A percentile compares a stretch with the other conserved stretches of the same genome.
phyloP scores from a whole-genome alignment of 2,113 vertebrate species.

The Edolisoma coerulescens region DNA sequence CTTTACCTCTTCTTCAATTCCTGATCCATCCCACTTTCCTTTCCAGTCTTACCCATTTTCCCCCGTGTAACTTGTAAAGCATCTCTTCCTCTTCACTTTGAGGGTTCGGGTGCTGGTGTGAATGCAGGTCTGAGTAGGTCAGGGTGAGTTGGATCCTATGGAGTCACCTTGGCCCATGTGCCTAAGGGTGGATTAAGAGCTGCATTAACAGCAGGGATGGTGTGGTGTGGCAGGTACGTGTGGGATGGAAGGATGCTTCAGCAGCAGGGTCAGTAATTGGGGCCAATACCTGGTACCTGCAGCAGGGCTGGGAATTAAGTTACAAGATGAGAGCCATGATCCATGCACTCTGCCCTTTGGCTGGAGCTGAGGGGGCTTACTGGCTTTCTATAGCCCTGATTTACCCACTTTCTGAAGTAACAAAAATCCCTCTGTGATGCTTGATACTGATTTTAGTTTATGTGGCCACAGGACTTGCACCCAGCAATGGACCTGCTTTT shows the following conservation, averaged over 20 bases:
- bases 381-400: not conserved
- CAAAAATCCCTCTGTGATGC: not conserved
- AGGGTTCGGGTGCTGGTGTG: not conserved
- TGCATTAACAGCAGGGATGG: not conserved
- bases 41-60: not conserved
- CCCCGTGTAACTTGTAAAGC: not conserved
- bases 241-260: not conserved
- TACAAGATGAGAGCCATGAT: not conserved
- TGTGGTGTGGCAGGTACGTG: rapidly evolving
- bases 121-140: not conserved
- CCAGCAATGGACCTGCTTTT: not conserved
- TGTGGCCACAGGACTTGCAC: not conserved
- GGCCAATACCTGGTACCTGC: not conserved
- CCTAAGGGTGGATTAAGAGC: not conserved
- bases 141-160: rapidly evolving
- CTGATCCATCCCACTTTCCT: not conserved
- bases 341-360: not conserved
- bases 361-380: not conserved
- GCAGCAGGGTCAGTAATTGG: not conserved
- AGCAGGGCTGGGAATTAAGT: not conserved
- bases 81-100: not conserved
- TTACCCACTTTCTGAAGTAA: not conserved
- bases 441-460: not conserved
- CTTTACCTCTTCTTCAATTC: not conserved
- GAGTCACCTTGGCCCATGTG: not conserved